phyloP scores from a whole-genome alignment of 1,140 invertebrate species.

The Zelostemma sp. region DNA sequence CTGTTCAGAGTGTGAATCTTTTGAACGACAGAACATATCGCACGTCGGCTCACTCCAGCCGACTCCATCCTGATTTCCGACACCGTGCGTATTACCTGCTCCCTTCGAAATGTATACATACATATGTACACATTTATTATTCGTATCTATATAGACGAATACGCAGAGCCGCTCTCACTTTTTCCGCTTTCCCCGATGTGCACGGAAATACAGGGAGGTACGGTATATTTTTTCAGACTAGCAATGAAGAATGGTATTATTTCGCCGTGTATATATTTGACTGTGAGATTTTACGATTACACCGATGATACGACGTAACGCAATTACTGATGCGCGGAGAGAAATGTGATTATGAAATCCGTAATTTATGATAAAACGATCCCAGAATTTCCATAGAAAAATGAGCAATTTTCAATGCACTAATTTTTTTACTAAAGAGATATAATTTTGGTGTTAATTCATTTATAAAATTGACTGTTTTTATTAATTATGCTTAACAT shows the following conservation, averaged over 20 bases:
- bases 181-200: slow-evolving; percentile 10
- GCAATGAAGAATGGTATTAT: background rate
- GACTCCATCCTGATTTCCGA: slow-evolving; percentile 41
- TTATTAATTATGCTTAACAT: too few relatives aligned
- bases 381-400: too few relatives aligned
- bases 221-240: background rate
- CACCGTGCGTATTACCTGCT: slow-evolving; percentile 35
- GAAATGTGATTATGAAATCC: too few relatives aligned
- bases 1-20: slow-evolving; percentile 63
- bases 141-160: slow-evolving; percentile 29
- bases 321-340: too few relatives aligned
- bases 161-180: slow-evolving; percentile 21
- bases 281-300: background rate
- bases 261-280: background rate
- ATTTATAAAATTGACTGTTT: too few relatives aligned
- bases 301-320: too few relatives aligned
- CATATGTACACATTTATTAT: slow-evolving; percentile 48
- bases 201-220: background rate
- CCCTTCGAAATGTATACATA: slow-evolving; percentile 43
- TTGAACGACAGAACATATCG: slow-evolving; percentile 62
- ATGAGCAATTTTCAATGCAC: too few relatives aligned
- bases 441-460: too few relatives aligned
- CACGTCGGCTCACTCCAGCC: slow-evolving; percentile 35
- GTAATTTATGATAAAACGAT: too few relatives aligned
- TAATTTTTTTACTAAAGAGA: too few relatives aligned